Conservation (phyloP, 2,113 vertebrate species). For the Perognathus longimembris region DNA sequence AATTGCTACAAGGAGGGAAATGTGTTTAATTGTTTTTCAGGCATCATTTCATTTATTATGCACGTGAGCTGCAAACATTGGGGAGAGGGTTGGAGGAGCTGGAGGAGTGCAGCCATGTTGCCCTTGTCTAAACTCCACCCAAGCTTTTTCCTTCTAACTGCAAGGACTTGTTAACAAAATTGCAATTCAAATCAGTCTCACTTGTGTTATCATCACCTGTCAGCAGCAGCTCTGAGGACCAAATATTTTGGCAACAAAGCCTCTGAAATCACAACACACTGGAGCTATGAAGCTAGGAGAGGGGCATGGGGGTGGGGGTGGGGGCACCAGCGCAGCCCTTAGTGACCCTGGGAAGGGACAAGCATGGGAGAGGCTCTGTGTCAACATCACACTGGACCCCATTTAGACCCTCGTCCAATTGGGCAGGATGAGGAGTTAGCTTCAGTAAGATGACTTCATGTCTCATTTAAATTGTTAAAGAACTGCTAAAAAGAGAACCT, state of each 20-base stretch:
- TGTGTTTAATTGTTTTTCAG: not conserved
- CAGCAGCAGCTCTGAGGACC: slow-evolving; percentile 46
- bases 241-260: slow-evolving; percentile 47
- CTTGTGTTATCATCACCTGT: slow-evolving; percentile 33
- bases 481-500: slow-evolving; percentile 16
- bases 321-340: not conserved
- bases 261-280: not conserved
- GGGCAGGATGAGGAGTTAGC: not conserved
- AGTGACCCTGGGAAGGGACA: accelerated
- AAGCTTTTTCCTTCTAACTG: not conserved
- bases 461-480: slow-evolving; percentile 53
- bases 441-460: not conserved
- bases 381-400: not conserved
- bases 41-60: not conserved
- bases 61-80: not conserved
- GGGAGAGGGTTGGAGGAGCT: too few species aligned
- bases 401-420: accelerated
- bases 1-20: not conserved
- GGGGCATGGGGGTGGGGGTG: too few species aligned
- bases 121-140: not conserved
- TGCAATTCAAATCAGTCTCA: slow-evolving; percentile 22
- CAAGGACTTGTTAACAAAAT: not conserved
- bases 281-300: not conserved
- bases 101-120: not conserved
- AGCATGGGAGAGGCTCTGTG: too few species aligned